Evolutionary conservation across 2,888 invertebrate genomes (phyloP), one percentile per base, ranked within the genome.

Genomic region (Nephrotoma guestfalica): DNA sequence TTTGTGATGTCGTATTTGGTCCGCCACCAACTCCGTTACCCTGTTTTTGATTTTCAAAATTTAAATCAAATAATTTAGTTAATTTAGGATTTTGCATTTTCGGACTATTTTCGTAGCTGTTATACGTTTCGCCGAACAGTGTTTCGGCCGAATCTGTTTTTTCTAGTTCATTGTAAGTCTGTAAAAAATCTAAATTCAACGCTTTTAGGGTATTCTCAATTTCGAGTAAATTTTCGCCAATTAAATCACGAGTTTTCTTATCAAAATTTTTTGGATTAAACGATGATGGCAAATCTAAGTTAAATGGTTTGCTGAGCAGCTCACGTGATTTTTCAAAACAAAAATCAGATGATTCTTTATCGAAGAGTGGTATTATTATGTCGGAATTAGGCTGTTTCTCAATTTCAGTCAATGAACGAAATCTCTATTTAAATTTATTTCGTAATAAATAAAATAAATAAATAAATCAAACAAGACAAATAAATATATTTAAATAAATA

Each of bases 261-360:
- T 88, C 89, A 87, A 88, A 42, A 87, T 88, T 85, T 87, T 88
- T 51, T 86, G 43, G 41, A 30, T 40, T 15, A 43, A 40, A n/a
- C 6, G 85, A 86, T 86, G 88, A 86, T 15, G 84, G 90, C 90
- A 89, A 87, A 87, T 91, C 90, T 43, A 91, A 88, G 83, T 89
- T 90, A 85, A 91, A 88, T 0, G 94, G 94, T 86, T 94, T 93
- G 51, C 94, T 93, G 2, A 95, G 91, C 13, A 95, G 91, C 90
- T 95, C 95, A 5, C 95, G 93, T 0, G 95, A 95, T 89, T 94
- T 94, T 51, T 95, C 94, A 89, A 95, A 95, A 89, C 94, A 95
- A 89, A 95, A 95, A 90, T 95, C 95, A 0, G 95, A 94, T 11
- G 94, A 94, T n/a, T 94, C 94, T 90, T 94, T 94, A 90, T 95